Conservation (phyloP, 2,888 invertebrate species). For the Phortica okadai region DNA sequence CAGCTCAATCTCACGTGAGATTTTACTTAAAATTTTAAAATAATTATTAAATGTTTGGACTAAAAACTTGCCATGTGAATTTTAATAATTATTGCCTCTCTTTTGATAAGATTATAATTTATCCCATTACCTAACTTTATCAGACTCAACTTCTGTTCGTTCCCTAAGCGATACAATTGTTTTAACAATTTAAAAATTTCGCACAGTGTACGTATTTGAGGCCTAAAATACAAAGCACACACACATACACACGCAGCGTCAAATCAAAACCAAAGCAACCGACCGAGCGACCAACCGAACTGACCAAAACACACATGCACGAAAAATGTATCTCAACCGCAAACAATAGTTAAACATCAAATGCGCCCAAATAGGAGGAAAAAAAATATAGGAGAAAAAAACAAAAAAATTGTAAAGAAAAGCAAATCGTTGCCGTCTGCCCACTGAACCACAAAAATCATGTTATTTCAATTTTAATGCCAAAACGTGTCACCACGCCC, state of each 20-base stretch:
- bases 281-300: background rate
- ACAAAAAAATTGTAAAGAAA: slow-evolving; percentile 37
- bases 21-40: too few species aligned
- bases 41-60: too few species aligned
- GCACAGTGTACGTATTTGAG: background rate
- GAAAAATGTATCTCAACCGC: slow-evolving; percentile 11
- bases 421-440: slow-evolving; percentile 37
- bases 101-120: too few species aligned
- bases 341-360: slow-evolving; percentile 31
- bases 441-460: slow-evolving; percentile 67
- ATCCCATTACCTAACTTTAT: background rate
- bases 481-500: slow-evolving; percentile 51
- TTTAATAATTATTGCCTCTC: too few species aligned
- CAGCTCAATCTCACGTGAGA: too few species aligned
- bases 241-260: background rate
- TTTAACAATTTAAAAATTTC: background rate
- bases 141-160: slow-evolving; percentile 69
- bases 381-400: slow-evolving; percentile 26
- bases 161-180: background rate
- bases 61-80: too few species aligned
- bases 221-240: background rate
- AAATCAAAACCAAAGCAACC: slow-evolving; percentile 1
- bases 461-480: slow-evolving; percentile 69
- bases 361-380: slow-evolving; percentile 15
- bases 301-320: slow-evolving; percentile 13